These are phyloP conservation scores for Subacronicta megacephala DNA, from an alignment of 2,888 invertebrate species.

Conservation along the genomic window DNA sequence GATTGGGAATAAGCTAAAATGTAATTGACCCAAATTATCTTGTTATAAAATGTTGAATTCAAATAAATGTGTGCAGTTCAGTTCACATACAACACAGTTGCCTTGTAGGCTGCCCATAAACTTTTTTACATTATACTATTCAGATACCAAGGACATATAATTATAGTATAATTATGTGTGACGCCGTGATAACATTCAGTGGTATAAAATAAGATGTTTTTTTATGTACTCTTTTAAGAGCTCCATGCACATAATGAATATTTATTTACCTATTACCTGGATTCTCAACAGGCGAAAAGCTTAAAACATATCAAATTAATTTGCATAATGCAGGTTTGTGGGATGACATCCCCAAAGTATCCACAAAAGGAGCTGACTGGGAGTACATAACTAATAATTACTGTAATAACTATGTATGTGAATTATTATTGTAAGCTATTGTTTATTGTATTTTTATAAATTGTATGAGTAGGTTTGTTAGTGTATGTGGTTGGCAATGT, in stretches of 20 bases:
- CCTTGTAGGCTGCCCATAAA: too few relatives aligned
- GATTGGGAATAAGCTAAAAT: conserved; percentile 27
- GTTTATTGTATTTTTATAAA: conserved; percentile 22
- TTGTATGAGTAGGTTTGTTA: conserved; percentile 2
- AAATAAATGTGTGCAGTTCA: too few relatives aligned
- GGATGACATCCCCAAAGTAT: too few relatives aligned
- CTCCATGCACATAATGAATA: conserved; percentile 7
- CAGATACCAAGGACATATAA: too few relatives aligned
- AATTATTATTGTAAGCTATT: conserved; percentile 13
- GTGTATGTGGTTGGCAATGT: conserved; percentile 14
- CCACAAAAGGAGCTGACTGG: conserved; percentile 4
- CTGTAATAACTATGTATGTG: conserved; percentile 19
- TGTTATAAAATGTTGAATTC: conserved; percentile 8
- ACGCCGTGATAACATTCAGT: too few relatives aligned
- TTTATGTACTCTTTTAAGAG: conserved; percentile 25
- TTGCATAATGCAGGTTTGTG: too few relatives aligned
- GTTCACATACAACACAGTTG: too few relatives aligned
- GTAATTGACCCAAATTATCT: conserved; percentile 19
- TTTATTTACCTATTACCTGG: too few relatives aligned
- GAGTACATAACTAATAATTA: background rate
- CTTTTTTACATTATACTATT: too few relatives aligned
- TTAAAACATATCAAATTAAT: too few relatives aligned
- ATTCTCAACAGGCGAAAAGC: too few relatives aligned
- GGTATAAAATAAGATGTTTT: conserved; percentile 13
- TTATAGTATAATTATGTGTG: too few relatives aligned